Evolutionary conservation across 2,113 vertebrate genomes (phyloP).

Genomic region (Hippocampus abdominalis): DNA sequence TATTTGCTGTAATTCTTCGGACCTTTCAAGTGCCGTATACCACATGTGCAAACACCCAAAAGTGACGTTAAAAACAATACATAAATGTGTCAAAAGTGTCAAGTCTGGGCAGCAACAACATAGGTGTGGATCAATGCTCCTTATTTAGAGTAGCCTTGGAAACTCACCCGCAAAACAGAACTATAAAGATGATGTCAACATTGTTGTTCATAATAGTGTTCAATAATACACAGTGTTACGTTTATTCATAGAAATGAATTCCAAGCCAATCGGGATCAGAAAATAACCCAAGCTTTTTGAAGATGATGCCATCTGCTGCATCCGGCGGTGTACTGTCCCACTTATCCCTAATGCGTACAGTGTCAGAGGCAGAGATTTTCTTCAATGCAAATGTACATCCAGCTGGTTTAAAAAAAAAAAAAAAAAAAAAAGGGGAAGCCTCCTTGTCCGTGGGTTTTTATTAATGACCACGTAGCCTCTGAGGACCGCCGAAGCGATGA

Average conservation of each 20-base stretch:
- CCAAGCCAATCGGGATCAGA: background rate
- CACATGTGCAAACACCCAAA: too few relatives aligned
- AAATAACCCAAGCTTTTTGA: background rate
- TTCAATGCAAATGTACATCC: background rate
- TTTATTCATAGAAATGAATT: background rate
- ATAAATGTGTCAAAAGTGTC: too few relatives aligned
- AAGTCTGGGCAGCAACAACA: too few relatives aligned
- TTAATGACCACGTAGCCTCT: background rate
- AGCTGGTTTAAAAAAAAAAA: background rate
- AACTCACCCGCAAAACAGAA: background rate
- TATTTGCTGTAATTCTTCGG: too few relatives aligned
- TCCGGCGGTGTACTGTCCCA: background rate
- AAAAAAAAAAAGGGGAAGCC: background rate
- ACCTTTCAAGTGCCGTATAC: too few relatives aligned
- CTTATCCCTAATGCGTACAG: background rate
- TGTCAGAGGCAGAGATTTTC: background rate
- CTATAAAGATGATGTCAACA: background rate
- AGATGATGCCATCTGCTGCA: background rate
- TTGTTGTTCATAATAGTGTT: background rate
- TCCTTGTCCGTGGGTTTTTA: background rate
- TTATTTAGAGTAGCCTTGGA: too few relatives aligned
- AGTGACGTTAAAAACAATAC: too few relatives aligned
- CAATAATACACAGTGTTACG: background rate
- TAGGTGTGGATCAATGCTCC: too few relatives aligned
- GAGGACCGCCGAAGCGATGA: conserved; percentile 8